phyloP scores from a whole-genome alignment of 2,888 invertebrate species.

The Volucella inflata region DNA sequence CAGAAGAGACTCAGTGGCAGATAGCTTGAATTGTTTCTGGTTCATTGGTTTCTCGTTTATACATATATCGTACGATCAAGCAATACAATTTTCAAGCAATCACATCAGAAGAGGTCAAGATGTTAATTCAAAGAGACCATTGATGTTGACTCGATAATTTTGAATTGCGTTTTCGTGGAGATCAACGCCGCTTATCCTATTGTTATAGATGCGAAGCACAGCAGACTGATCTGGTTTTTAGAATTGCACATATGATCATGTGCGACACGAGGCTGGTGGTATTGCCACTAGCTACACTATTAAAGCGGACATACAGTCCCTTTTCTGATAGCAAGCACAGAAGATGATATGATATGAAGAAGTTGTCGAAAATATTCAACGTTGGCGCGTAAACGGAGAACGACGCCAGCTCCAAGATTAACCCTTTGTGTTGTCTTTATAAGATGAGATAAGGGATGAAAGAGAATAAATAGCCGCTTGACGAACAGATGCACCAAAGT shows the following conservation, averaged over 20 bases:
- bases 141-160: too few relatives aligned
- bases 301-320: slow-evolving; percentile 12
- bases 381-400: slow-evolving; percentile 21
- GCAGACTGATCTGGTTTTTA: slow-evolving; percentile 13
- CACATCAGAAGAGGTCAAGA: background rate
- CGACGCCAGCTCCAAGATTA: slow-evolving; percentile 16
- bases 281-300: slow-evolving; percentile 13
- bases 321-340: slow-evolving; percentile 19
- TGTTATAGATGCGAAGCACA: slow-evolving; percentile 14
- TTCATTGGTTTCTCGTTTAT: too few relatives aligned
- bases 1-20: slow-evolving; percentile 10
- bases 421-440: background rate
- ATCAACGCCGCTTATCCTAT: slow-evolving; percentile 14
- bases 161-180: too few relatives aligned
- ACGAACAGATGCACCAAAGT: slow-evolving; percentile 11
- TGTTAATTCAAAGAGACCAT: slow-evolving; percentile 1
- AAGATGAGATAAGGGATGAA: background rate
- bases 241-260: too few relatives aligned
- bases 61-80: background rate
- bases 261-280: background rate
- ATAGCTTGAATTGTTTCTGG: slow-evolving; percentile 9
- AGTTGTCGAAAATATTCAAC: slow-evolving; percentile 19
- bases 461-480: slow-evolving; percentile 6
- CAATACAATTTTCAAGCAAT: background rate
- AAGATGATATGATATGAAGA: slow-evolving; percentile 21